A percentile compares a stretch with the other conserved stretches of the same genome.
These are phyloP conservation scores for Antitype chi DNA, from an alignment of 2,888 invertebrate species.

Conservation along the genomic window DNA sequence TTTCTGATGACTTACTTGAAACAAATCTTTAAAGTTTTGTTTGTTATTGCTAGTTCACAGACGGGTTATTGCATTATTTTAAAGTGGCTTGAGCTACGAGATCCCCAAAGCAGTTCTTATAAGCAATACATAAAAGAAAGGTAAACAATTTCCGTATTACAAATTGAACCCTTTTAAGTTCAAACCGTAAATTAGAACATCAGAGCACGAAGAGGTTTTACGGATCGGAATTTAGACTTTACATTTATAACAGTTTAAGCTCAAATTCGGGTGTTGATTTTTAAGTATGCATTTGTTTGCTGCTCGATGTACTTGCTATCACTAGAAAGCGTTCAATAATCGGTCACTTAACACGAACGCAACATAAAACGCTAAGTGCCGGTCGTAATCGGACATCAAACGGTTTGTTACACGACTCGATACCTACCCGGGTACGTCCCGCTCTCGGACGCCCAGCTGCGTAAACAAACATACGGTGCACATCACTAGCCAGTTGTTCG, in stretches of 20 bases:
- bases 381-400: slow-evolving; percentile 79
- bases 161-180: slow-evolving; percentile 47
- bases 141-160: slow-evolving; percentile 55
- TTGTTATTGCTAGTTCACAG: slow-evolving; percentile 31
- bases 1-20: slow-evolving; percentile 23
- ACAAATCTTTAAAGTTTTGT: slow-evolving; percentile 22
- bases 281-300: slow-evolving; percentile 56
- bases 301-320: slow-evolving; percentile 64
- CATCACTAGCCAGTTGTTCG: slow-evolving; percentile 74
- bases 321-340: slow-evolving; percentile 78
- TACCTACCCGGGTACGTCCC: slow-evolving; percentile 64
- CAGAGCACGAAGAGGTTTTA: slow-evolving; percentile 24
- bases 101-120: slow-evolving; percentile 34
- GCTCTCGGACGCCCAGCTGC: slow-evolving; percentile 74
- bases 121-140: slow-evolving; percentile 46
- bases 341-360: slow-evolving; percentile 78
- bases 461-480: slow-evolving; percentile 77
- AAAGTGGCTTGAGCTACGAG: slow-evolving; percentile 5
- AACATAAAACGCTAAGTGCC: slow-evolving; percentile 78
- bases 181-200: slow-evolving; percentile 55
- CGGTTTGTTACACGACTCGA: slow-evolving; percentile 75
- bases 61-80: slow-evolving; percentile 36
- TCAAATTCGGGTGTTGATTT: slow-evolving; percentile 45
- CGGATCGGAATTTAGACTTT: slow-evolving; percentile 33
- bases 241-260: slow-evolving; percentile 41